Percentiles rank a stretch among this genome's conserved stretches.
Conservation (phyloP, 2,113 vertebrate genomes). For the Takifugu flavidus region DNA sequence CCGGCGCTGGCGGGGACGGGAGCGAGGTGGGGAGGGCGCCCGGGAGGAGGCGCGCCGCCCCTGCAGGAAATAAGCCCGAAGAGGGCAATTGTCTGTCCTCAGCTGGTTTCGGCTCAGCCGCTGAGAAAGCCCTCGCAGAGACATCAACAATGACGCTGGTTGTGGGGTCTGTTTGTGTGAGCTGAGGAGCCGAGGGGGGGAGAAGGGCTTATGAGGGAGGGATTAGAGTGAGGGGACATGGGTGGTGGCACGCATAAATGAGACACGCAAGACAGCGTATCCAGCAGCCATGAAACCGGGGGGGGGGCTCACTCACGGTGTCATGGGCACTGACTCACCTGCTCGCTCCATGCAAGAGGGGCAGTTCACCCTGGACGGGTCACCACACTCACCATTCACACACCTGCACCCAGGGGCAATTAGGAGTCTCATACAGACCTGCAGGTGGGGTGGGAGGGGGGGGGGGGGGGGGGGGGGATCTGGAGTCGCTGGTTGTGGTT, state of each 20-base stretch:
- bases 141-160: constrained; percentile 27
- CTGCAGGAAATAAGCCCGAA: constrained; percentile 35
- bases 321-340: constrained; percentile 3
- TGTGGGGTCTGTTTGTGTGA: constrained; percentile 13
- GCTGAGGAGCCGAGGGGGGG: neutral
- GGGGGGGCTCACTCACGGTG: constrained; percentile 5
- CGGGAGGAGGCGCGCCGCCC: constrained; percentile 9
- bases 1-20: neutral
- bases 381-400: no score
- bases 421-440: no score
- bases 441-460: no score
- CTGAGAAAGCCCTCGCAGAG: constrained; percentile 34
- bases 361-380: no score
- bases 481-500: no score
- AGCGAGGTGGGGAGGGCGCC: constrained; percentile 14
- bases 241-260: neutral
- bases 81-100: constrained; percentile 24
- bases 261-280: constrained; percentile 4
- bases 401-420: no score
- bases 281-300: neutral
- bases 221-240: constrained; percentile 21
- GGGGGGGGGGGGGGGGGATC: no score
- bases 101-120: constrained; percentile 18
- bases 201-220: constrained; percentile 13
- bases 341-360: no score